Evolutionary conservation across 2,888 invertebrate genomes (phyloP).

Genomic region (Camptogramma bilineatum): DNA sequence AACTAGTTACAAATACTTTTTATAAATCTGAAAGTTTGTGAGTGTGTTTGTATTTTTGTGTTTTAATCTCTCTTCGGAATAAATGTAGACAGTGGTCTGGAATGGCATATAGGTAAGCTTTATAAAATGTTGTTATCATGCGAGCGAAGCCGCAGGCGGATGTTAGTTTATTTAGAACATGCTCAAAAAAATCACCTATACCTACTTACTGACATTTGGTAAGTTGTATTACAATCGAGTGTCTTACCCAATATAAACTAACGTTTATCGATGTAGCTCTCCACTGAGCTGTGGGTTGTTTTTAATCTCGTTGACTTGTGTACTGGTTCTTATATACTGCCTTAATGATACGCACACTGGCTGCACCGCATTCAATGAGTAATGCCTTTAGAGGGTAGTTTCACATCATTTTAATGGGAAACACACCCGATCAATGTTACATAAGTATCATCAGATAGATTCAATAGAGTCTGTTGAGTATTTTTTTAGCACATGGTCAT

Average conservation of each 20-base stretch:
- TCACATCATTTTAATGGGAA: constrained; percentile 15
- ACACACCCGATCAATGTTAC: not conserved
- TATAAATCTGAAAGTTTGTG: too few relatives aligned
- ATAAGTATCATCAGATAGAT: not conserved
- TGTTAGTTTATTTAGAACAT: not conserved
- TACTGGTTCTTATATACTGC: constrained; percentile 55
- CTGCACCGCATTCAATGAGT: constrained; percentile 23
- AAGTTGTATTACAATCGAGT: not conserved
- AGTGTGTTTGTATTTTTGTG: too few relatives aligned
- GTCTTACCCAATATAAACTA: not conserved
- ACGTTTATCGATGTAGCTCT: constrained; percentile 42
- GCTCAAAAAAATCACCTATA: not conserved
- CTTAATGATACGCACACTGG: constrained; percentile 43
- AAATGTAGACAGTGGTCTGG: too few relatives aligned
- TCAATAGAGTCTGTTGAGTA: not conserved
- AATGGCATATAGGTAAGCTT: too few relatives aligned
- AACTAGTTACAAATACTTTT: too few relatives aligned
- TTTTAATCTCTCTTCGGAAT: too few relatives aligned
- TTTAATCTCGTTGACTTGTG: constrained; percentile 75
- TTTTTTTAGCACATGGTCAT: not conserved
- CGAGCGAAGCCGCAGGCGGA: too few relatives aligned
- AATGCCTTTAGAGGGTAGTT: constrained; percentile 20
- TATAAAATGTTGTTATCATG: too few relatives aligned
- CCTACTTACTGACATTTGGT: not conserved
- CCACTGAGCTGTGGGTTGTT: constrained; percentile 58